Base-by-base conservation (phyloP, 2,888 invertebrate species). In the Euplexia lucipara region DNA sequence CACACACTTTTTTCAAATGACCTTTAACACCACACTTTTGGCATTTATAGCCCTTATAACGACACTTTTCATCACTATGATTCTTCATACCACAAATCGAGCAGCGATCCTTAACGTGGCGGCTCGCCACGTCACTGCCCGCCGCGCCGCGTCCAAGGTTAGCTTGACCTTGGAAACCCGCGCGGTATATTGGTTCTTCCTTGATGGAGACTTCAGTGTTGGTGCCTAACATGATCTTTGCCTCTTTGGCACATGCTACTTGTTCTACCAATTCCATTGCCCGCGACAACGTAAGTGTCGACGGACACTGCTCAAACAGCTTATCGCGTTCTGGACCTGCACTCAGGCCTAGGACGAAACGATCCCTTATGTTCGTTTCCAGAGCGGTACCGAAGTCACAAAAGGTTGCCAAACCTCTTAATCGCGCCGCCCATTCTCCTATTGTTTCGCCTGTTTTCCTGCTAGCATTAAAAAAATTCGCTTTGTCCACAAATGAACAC, bases 281-380 rank as follows among this genome's bases (percentile, higher is more conserved):
- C n/a, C n/a, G n/a, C n/a, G n/a, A n/a, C n/a, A n/a, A n/a, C 18
- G 18, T 37, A 10, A 37, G 52, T 12, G 52, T 41, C 20, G 52
- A 12, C 16, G 39, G 39, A 8, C 14, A 8, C 39, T 39, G 34
- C 34, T 39, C 52, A 12, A 49, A 34, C 48, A 20, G 8, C 9
- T 32, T 54, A 18, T 54, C 53, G 8, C 53, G 53, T 32, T 54
- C 53, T 30, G 30, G 53, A 20, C 42, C 53, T 32, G 42, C 30
- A 42, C 14, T 42, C 42, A 54, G 42, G 20, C 54, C 20, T 5
- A 54, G 54, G 32, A 42, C 42, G n/a, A 54, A 42, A 42, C 20
- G 42, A 42, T 42, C 42, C 32, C 35, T 45, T 5, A 47, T 9
- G 3, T 37, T 41, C 14, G 42, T 54, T 18, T 54, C 53, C 20